Percentiles rank a stretch among this genome's conserved stretches.
Evolutionary conservation across 1,140 invertebrate species (phyloP).

Genomic region (Oppia nitens): DNA sequence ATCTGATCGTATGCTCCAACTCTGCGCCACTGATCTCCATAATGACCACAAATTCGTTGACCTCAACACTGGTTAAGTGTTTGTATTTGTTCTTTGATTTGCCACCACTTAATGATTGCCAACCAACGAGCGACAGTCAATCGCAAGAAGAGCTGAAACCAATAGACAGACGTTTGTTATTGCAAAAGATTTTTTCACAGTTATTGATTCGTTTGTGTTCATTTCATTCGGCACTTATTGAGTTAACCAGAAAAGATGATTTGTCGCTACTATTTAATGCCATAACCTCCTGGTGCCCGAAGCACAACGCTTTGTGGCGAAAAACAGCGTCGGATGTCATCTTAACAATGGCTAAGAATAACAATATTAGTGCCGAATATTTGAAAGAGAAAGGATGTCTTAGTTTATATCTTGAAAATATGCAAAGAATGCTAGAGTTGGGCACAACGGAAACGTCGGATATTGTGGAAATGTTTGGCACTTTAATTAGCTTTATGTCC

Average conservation of each 20-base stretch:
- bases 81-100: conserved; percentile 97
- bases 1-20: conserved; percentile 63
- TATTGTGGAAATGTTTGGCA: conserved; percentile 94
- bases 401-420: conserved; percentile 84
- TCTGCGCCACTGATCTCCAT: conserved; percentile 64
- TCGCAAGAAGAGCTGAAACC: conserved; percentile 29
- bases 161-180: conserved; percentile 66
- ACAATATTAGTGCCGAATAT: conserved; percentile 11
- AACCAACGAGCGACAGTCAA: conserved; percentile 1
- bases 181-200: conserved; percentile 94
- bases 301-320: conserved; percentile 84
- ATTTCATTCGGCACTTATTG: conserved; percentile 79
- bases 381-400: conserved; percentile 73
- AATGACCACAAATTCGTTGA: conserved; percentile 85
- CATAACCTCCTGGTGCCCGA: conserved; percentile 81
- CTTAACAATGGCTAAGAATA: conserved; percentile 59
- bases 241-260: conserved; percentile 89
- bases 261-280: conserved; percentile 85
- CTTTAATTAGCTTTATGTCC: conserved; percentile 92
- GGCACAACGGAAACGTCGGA: conserved; percentile 54
- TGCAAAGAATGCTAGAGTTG: conserved; percentile 72
- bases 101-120: conserved; percentile 44
- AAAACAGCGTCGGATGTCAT: conserved; percentile 91
- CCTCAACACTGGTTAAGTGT: conserved; percentile 95
- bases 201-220: conserved; percentile 85